Evolutionary conservation across 2,797 vertebrate genomes (phyloP).

Genomic region (Melopsittacus undulatus): DNA sequence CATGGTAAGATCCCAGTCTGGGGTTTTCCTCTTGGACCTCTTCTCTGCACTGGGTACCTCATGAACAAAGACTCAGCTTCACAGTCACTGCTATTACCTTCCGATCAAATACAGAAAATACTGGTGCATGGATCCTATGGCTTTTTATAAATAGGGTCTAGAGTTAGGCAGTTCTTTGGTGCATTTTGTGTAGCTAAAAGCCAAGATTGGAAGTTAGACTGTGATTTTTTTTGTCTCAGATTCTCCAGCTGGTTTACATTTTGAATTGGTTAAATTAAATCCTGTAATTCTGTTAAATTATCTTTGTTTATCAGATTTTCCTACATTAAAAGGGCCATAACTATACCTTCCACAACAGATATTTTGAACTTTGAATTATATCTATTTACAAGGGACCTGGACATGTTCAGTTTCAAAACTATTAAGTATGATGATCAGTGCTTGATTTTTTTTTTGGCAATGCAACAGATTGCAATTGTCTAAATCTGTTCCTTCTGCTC

Average conservation of each 20-base stretch:
- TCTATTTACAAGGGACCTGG: background rate
- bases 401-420: background rate
- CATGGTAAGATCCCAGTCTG: background rate
- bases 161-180: background rate
- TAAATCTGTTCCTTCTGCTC: background rate
- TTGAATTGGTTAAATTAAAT: background rate
- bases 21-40: background rate
- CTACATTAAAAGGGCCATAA: background rate
- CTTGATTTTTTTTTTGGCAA: background rate
- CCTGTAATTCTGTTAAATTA: background rate
- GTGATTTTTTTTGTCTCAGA: background rate
- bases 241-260: background rate
- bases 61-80: background rate
- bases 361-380: background rate
- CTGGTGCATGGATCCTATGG: rapidly evolving
- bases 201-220: background rate
- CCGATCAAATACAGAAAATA: background rate
- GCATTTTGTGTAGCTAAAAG: background rate
- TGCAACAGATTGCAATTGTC: background rate
- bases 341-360: background rate
- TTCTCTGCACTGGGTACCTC: background rate
- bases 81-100: background rate
- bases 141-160: background rate
- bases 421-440: background rate
- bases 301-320: background rate